A percentile compares a stretch with the other conserved stretches of the same genome.
phyloP scores from a whole-genome alignment of 2,113 vertebrate genomes.

The Cyprinus carpio region DNA sequence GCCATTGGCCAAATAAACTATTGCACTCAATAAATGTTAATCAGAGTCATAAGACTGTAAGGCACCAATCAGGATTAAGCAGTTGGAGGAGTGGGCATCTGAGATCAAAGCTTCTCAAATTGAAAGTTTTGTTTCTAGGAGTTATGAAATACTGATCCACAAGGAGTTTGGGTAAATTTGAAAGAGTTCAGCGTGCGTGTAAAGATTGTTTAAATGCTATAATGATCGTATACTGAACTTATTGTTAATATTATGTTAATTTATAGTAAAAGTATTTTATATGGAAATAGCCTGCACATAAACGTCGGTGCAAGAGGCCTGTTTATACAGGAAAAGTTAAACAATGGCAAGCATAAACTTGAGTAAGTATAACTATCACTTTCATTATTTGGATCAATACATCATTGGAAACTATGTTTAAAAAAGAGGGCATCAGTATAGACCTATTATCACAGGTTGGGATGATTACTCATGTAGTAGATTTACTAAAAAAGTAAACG shows the following conservation, averaged over 20 bases:
- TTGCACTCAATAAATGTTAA: background rate
- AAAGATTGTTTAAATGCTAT: background rate
- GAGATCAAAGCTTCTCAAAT: background rate
- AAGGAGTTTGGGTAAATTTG: background rate
- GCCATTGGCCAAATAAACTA: background rate
- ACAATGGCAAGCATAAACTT: background rate
- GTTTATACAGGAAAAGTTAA: background rate
- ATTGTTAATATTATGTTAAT: background rate
- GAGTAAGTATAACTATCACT: constrained; percentile 19
- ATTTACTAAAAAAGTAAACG: background rate
- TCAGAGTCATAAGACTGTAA: background rate
- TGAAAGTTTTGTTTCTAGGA: background rate
- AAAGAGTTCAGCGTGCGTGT: background rate
- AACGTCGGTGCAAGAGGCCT: background rate
- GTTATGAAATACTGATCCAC: background rate
- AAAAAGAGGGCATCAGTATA: background rate
- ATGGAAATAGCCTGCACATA: background rate
- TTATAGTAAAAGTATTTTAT: background rate
- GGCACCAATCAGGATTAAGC: background rate
- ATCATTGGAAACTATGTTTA: background rate
- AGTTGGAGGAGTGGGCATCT: background rate
- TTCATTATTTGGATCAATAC: constrained; percentile 11
- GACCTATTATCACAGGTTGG: background rate
- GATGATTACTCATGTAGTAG: background rate
- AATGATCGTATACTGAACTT: background rate